Evolutionary conservation across 2,113 vertebrate species (phyloP).

Genomic region (Blennius ocellaris): DNA sequence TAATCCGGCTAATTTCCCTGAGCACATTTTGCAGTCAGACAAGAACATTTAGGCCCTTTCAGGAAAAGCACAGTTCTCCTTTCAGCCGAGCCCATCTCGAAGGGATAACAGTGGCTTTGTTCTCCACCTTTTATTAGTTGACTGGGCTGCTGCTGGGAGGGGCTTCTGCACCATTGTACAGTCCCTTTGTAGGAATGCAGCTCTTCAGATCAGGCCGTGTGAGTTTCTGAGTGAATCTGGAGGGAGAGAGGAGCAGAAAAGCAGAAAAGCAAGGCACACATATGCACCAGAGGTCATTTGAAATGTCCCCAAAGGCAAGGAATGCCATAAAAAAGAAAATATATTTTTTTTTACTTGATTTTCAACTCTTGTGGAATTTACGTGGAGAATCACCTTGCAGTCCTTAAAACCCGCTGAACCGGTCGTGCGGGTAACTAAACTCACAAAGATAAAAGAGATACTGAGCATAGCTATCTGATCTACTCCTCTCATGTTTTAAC

Average conservation of each 20-base stretch:
- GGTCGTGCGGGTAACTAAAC: constrained; percentile 30
- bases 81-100: constrained; percentile 32
- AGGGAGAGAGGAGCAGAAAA: constrained; percentile 23
- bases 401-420: constrained; percentile 29
- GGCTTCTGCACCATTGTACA: constrained; percentile 54
- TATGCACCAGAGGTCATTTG: not conserved
- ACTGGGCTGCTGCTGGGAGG: constrained; percentile 55
- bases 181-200: constrained; percentile 60
- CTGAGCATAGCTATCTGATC: not conserved
- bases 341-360: constrained; percentile 16
- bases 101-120: constrained; percentile 75
- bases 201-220: constrained; percentile 42
- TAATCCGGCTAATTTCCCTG: not conserved
- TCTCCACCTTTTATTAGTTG: constrained; percentile 63
- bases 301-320: not conserved
- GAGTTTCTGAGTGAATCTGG: constrained; percentile 25
- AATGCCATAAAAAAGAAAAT: no score
- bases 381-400: not conserved
- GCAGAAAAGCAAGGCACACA: not conserved
- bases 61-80: not conserved
- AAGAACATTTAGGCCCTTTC: constrained; percentile 18
- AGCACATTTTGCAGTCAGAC: constrained; percentile 12
- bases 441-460: constrained; percentile 15
- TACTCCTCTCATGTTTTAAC: not conserved
- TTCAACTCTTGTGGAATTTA: constrained; percentile 13